A percentile compares a stretch with the other conserved stretches of the same genome.
Conservation (phyloP, 2,113 vertebrate genomes). For the Pycnonotus jocosus region DNA sequence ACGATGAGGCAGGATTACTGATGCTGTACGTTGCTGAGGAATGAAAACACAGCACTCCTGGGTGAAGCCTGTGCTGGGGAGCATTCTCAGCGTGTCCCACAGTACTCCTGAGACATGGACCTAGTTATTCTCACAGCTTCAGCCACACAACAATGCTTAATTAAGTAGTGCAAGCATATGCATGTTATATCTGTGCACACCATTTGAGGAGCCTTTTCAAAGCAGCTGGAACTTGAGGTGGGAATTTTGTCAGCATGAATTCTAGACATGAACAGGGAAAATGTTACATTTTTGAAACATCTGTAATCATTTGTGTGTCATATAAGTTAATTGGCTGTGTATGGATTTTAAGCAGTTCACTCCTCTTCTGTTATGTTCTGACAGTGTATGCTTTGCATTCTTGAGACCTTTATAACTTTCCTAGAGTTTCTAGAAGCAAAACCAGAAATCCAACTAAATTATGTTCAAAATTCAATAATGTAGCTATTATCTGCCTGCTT, state of each 20-base stretch:
- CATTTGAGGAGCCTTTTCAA: not conserved
- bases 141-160: not conserved
- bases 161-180: not conserved
- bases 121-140: not conserved
- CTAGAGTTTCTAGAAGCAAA: not conserved
- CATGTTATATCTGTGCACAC: not conserved
- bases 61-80: not conserved
- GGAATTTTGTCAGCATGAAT: not conserved
- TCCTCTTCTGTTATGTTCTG: slow-evolving; percentile 10
- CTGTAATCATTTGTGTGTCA: slow-evolving; percentile 57
- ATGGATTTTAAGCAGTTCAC: slow-evolving; percentile 52
- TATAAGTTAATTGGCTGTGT: slow-evolving; percentile 45
- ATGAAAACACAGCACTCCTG: not conserved
- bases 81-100: not conserved
- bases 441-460: not conserved
- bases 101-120: not conserved
- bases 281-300: slow-evolving; percentile 58
- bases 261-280: slow-evolving; percentile 6
- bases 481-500: not conserved
- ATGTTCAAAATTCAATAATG: not conserved
- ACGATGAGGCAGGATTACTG: not conserved
- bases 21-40: not conserved
- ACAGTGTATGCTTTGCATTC: slow-evolving; percentile 5
- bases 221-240: not conserved
- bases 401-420: slow-evolving; percentile 27